phyloP scores from a whole-genome alignment of 1,140 invertebrate species.

The Zaprionus nigranus region DNA sequence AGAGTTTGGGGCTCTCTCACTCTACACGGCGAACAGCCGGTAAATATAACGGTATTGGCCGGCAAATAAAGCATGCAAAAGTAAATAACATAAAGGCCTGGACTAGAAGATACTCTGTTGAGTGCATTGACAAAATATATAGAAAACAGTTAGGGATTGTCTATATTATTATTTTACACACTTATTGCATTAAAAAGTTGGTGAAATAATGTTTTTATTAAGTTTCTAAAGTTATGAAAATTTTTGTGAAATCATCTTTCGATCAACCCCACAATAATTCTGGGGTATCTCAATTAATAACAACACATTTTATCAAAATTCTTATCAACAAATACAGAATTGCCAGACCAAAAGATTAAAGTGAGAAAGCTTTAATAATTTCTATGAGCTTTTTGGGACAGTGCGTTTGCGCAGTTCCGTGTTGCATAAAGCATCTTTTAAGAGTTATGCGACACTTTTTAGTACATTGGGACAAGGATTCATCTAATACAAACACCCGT shows the following conservation, averaged over 20 bases:
- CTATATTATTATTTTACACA: too few species aligned
- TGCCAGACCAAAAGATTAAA: conserved; percentile 11
- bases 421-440: conserved; percentile 2
- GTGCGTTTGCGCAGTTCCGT: neutral
- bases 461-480: neutral
- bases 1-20: conserved; percentile 44
- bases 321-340: conserved; percentile 17
- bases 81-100: neutral
- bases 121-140: neutral
- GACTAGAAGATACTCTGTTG: conserved; percentile 10
- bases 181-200: neutral
- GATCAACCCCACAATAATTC: too few species aligned
- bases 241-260: too few species aligned
- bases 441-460: conserved; percentile 11
- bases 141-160: too few species aligned
- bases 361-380: conserved; percentile 10
- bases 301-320: conserved; percentile 21
- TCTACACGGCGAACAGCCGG: conserved; percentile 63
- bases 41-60: conserved; percentile 57
- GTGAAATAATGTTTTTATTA: too few species aligned
- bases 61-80: conserved; percentile 39
- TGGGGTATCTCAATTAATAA: too few species aligned
- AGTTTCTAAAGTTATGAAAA: too few species aligned
- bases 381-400: conserved; percentile 10
- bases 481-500: conserved; percentile 7